Conservation (phyloP, 2,888 invertebrate genomes). For the Aphodius granarius region DNA sequence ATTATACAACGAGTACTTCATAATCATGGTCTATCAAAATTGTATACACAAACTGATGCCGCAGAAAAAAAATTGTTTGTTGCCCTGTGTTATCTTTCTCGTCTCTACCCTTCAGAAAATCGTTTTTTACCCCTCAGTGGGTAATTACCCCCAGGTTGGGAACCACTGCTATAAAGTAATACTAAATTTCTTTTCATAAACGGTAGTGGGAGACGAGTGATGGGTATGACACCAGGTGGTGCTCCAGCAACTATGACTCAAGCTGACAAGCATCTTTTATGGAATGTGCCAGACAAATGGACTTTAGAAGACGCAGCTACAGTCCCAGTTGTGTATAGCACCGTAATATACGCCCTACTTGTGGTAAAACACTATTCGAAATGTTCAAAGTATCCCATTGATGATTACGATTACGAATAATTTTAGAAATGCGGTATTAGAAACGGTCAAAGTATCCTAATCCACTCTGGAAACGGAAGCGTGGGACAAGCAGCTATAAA, state of each 20-base stretch:
- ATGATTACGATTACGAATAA: background rate
- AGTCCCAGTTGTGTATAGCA: conserved; percentile 73
- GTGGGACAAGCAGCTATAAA: conserved; percentile 75
- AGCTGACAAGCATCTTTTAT: conserved; percentile 59
- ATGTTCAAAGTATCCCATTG: background rate
- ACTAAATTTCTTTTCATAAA: background rate
- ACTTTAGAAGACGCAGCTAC: conserved; percentile 74
- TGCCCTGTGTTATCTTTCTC: too few species aligned
- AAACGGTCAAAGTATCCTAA: conserved; percentile 48
- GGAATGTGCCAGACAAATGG: conserved; percentile 74
- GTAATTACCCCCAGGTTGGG: too few species aligned
- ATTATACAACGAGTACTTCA: too few species aligned
- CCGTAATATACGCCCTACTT: conserved; percentile 56
- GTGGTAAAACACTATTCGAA: conserved; percentile 39
- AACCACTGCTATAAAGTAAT: too few species aligned
- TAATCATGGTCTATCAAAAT: too few species aligned
- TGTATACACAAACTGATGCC: too few species aligned
- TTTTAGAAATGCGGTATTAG: conserved; percentile 11
- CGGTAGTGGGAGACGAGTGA: conserved; percentile 64
- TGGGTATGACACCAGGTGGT: conserved; percentile 64
- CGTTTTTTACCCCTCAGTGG: too few species aligned
- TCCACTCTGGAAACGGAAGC: conserved; percentile 67
- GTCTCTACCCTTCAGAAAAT: too few species aligned
- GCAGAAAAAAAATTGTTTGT: too few species aligned
- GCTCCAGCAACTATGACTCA: conserved; percentile 65